phyloP scores from a whole-genome alignment of 92 coral and sea anemone species.

The Muricea muricata region DNA sequence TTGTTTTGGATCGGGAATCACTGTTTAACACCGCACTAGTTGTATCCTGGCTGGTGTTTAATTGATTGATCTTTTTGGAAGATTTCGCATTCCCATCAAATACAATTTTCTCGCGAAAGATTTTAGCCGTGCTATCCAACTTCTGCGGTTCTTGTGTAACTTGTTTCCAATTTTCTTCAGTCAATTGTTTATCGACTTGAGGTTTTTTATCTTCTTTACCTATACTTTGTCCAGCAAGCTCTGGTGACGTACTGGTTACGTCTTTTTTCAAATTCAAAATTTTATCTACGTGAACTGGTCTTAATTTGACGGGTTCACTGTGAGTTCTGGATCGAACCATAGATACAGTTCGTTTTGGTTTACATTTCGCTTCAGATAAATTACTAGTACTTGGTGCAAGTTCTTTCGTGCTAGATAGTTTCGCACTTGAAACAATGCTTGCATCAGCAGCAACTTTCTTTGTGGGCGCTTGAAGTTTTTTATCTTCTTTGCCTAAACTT shows the following conservation, averaged over 20 bases:
- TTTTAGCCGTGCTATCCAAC: conserved; percentile 18
- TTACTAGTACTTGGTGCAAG: not conserved
- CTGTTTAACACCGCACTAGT: not conserved
- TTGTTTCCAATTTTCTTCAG: not conserved
- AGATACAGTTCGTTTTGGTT: not conserved
- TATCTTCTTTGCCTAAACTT: not conserved
- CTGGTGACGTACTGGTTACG: not conserved
- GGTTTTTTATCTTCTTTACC: not conserved
- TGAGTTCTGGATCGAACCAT: not conserved
- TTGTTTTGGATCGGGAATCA: conserved; percentile 10
- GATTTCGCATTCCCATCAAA: not conserved
- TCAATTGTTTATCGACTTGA: conserved; percentile 32
- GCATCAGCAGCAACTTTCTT: conserved; percentile 6
- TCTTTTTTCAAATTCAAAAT: not conserved
- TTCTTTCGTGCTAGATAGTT: not conserved
- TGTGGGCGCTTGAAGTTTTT: not conserved
- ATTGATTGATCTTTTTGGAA: not conserved
- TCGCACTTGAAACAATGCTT: not conserved
- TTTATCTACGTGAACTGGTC: not conserved
- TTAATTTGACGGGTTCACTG: not conserved
- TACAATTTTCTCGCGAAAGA: not conserved
- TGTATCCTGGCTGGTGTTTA: not conserved
- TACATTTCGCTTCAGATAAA: not conserved
- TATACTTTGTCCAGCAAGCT: not conserved
- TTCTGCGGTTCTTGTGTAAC: not conserved